phyloP scores from a whole-genome alignment of 2,797 vertebrate species.

The Astyanax mexicanus region DNA sequence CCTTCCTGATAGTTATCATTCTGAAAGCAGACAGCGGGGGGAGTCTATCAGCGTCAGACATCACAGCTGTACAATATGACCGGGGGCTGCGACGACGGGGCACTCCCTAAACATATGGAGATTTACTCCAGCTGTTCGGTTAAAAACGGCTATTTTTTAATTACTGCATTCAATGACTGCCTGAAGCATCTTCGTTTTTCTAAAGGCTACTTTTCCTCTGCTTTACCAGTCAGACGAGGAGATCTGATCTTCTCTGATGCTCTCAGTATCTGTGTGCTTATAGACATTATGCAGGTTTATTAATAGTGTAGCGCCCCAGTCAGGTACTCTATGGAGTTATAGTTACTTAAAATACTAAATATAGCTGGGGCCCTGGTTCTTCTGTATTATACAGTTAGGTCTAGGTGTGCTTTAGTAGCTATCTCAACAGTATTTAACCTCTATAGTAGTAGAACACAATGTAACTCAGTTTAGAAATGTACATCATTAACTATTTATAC shows the following conservation, averaged over 20 bases:
- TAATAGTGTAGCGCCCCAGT: too few species aligned
- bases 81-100: not conserved
- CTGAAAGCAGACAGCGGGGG: not conserved
- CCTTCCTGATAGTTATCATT: not conserved
- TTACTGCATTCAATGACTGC: not conserved
- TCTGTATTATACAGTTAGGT: too few species aligned
- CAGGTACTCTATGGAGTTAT: too few species aligned
- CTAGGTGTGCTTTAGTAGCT: too few species aligned
- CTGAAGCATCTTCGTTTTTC: not conserved
- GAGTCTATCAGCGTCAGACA: not conserved
- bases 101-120: not conserved
- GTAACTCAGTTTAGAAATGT: too few species aligned
- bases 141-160: slow-evolving; percentile 13
- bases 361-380: too few species aligned
- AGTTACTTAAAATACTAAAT: too few species aligned
- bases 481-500: too few species aligned
- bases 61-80: slow-evolving; percentile 3
- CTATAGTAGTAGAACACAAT: too few species aligned
- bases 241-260: too few species aligned
- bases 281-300: not conserved
- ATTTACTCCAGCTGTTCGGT: not conserved
- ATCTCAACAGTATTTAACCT: too few species aligned
- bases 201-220: not conserved
- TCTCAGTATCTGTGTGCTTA: not conserved
- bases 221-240: not conserved